Conservation (phyloP, 2,888 invertebrate genomes). For the Mesoligia furuncula region DNA sequence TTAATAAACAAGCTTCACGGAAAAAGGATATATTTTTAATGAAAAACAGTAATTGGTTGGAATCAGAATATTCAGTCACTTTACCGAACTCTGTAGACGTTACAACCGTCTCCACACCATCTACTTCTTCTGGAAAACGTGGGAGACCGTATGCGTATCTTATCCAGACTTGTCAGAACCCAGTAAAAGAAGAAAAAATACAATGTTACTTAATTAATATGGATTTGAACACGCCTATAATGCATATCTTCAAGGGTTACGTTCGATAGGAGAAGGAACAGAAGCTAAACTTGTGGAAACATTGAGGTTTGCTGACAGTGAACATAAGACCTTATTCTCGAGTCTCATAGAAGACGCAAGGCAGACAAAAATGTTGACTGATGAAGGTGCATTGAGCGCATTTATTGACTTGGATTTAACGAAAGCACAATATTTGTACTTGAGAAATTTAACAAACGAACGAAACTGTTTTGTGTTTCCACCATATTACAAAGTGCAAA, state of each 20-base stretch:
- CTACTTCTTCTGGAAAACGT: too few species aligned
- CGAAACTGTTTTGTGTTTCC: slow-evolving; percentile 9
- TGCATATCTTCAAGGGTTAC: slow-evolving; percentile 4
- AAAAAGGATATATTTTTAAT: too few species aligned
- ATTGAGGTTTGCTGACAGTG: slow-evolving; percentile 17
- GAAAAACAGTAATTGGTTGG: too few species aligned
- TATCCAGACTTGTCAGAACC: too few species aligned
- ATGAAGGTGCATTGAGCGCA: background rate
- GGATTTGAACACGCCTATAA: background rate
- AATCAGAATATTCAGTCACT: too few species aligned
- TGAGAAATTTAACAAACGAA: background rate
- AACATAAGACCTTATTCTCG: slow-evolving; percentile 10
- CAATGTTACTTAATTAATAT: too few species aligned
- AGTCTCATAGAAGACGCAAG: slow-evolving; percentile 16
- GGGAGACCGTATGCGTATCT: too few species aligned
- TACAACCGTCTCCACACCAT: too few species aligned
- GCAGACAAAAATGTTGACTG: slow-evolving; percentile 1
- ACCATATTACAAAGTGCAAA: background rate
- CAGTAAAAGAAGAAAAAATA: too few species aligned
- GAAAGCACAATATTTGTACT: slow-evolving; percentile 4
- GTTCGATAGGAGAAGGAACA: slow-evolving; percentile 8
- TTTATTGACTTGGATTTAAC: slow-evolving; percentile 18
- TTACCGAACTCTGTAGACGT: too few species aligned
- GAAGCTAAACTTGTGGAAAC: slow-evolving; percentile 22
- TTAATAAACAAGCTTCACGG: too few species aligned